A percentile compares a stretch with the other conserved stretches of the same genome.
These are phyloP conservation scores for Phocoena phocoena DNA, from an alignment of 2,113 vertebrate species.

Conservation along the genomic window DNA sequence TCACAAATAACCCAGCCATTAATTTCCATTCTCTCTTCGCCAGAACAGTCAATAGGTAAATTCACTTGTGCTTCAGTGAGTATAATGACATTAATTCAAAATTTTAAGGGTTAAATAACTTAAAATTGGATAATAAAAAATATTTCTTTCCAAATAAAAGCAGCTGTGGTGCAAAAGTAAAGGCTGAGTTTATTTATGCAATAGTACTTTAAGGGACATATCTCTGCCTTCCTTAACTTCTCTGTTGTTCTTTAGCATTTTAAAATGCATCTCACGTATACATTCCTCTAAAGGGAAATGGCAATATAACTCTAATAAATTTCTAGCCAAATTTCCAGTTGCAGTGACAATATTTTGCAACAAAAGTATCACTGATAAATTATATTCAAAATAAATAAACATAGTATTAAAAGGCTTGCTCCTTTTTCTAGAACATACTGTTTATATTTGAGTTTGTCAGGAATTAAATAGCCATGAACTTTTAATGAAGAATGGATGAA, in stretches of 20 bases:
- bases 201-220: slow-evolving; percentile 4
- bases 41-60: slow-evolving; percentile 20
- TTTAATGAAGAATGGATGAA: slow-evolving; percentile 82
- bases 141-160: slow-evolving; percentile 68
- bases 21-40: not conserved
- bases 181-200: not conserved
- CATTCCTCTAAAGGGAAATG: slow-evolving; percentile 69
- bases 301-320: slow-evolving; percentile 81
- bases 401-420: slow-evolving; percentile 79
- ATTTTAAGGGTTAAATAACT: slow-evolving; percentile 47
- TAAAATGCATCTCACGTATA: slow-evolving; percentile 66
- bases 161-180: slow-evolving; percentile 6
- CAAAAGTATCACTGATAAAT: slow-evolving; percentile 78
- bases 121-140: slow-evolving; percentile 64
- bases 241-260: slow-evolving; percentile 61
- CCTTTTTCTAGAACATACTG: slow-evolving; percentile 62
- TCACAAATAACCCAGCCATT: not conserved
- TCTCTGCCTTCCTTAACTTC: slow-evolving; percentile 42
- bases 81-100: not conserved
- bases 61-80: not conserved
- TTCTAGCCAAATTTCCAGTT: slow-evolving; percentile 65
- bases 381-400: slow-evolving; percentile 82
- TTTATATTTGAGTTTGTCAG: slow-evolving; percentile 73
- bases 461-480: slow-evolving; percentile 82
- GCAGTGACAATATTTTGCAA: slow-evolving; percentile 70